Base-by-base conservation (phyloP, 2,888 invertebrate genomes). In the Drosophila kokeensis region DNA sequence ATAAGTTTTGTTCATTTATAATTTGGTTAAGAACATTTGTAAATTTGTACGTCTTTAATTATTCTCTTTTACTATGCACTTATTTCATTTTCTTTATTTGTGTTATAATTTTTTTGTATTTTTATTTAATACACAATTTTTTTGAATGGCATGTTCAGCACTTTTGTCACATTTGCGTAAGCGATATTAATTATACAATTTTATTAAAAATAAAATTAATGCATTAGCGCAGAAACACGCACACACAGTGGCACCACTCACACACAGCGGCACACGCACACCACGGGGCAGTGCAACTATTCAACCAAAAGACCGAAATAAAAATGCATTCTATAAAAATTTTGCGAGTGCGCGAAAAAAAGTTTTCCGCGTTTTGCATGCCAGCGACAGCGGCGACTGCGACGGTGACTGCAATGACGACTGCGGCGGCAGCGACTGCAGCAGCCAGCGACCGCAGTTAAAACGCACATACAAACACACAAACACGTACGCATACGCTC, bases 251-350 rank as follows among this genome's bases (percentile, higher is more conserved):
- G 45, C 45, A 45, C 15, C 42, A 42, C 42, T 42, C 42, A 63
- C 59, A 60, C 68, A 55, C 64, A 67, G 66, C 62, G 57, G 55
- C 75, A 70, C 73, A 65, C 81, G 68, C 70, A 45, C 68, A 52
- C 62, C 49, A 58, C 82, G 78, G 86, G 87, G 82, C 89, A 87
- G 83, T 86, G 85, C 90, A 89, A 86, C 86, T 89, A 89, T 86
- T 89, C 86, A 89, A 86, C 90, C 88, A 86, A 86, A 86, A 86
- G 90, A 87, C 90, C 90, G 86, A 89, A 89, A 86, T 86, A 86
- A 86, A 89, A 87, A 87, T 87, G 90, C 86, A 88, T 88, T 90
- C 86, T 87, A 86, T 87, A 86, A 90, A 87, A 90, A 85, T 90
- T 86, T 87, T 83, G 90, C 88, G 88, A 90, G 89, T 90, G 86